phyloP scores from a whole-genome alignment of 1,140 invertebrate genomes.

The Papilio polytes region DNA sequence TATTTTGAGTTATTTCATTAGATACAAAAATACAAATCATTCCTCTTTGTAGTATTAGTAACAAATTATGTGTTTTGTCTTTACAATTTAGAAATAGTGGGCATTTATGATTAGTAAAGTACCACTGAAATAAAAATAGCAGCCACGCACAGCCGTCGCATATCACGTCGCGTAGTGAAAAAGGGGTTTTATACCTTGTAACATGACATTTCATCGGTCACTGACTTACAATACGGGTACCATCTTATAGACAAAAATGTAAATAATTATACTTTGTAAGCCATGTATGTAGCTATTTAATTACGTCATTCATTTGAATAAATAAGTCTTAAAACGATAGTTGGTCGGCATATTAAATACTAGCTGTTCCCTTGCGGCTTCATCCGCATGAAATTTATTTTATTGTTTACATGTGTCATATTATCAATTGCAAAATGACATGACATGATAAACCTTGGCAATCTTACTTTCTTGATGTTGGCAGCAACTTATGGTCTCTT shows the following conservation, averaged over 20 bases:
- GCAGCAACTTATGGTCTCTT: too few relatives aligned
- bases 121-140: neutral
- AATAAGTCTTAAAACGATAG: neutral
- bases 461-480: too few relatives aligned
- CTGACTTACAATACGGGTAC: slow-evolving; percentile 4
- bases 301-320: slow-evolving; percentile 14
- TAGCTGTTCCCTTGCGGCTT: too few relatives aligned
- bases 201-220: slow-evolving; percentile 7
- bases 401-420: too few relatives aligned
- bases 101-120: neutral
- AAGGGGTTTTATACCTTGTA: neutral
- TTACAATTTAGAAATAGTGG: neutral
- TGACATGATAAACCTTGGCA: too few relatives aligned
- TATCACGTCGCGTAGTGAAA: neutral
- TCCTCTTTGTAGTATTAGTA: too few relatives aligned
- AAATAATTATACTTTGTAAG: slow-evolving; percentile 2
- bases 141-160: neutral
- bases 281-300: neutral
- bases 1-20: too few relatives aligned
- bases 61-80: too few relatives aligned
- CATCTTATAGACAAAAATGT: slow-evolving; percentile 10
- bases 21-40: too few relatives aligned
- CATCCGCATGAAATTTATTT: too few relatives aligned
- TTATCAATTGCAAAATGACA: too few relatives aligned
- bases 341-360: neutral